phyloP scores from a whole-genome alignment of 2,888 invertebrate genomes.

The Tigriopus californicus region DNA sequence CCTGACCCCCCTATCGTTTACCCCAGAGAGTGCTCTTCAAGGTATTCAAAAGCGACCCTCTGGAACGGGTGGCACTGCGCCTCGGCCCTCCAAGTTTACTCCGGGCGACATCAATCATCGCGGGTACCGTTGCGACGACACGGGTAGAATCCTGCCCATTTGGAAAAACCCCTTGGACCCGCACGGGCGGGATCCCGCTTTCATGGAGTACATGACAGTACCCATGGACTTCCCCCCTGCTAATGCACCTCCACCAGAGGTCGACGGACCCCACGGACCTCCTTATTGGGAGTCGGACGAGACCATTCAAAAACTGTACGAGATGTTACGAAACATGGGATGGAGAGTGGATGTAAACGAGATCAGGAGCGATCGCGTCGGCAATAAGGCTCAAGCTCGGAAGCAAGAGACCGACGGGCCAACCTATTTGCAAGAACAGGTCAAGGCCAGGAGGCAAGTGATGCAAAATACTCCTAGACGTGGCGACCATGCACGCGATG shows the following conservation, averaged over 20 bases:
- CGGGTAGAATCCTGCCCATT: not conserved
- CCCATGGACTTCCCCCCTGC: slow-evolving; percentile 52
- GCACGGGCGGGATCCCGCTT: not conserved
- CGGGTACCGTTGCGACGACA: slow-evolving; percentile 8
- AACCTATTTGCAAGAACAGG: too few relatives aligned
- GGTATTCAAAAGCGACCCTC: not conserved
- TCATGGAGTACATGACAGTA: not conserved
- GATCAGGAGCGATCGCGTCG: too few relatives aligned
- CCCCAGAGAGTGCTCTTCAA: not conserved
- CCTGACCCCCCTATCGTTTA: not conserved
- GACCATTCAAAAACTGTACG: slow-evolving; percentile 2
- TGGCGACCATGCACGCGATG: not conserved
- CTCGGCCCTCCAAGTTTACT: slow-evolving; percentile 6
- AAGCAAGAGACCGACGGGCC: too few relatives aligned
- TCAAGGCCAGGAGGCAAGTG: too few relatives aligned
- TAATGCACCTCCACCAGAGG: slow-evolving; percentile 48
- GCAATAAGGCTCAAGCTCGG: too few relatives aligned
- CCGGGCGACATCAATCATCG: slow-evolving; percentile 2
- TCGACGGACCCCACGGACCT: slow-evolving; percentile 41
- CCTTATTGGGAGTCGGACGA: slow-evolving; percentile 25
- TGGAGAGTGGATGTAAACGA: not conserved
- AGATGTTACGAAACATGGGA: slow-evolving; percentile 1
- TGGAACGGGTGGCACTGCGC: not conserved
- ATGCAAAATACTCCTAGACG: too few relatives aligned
- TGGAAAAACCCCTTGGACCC: slow-evolving; percentile 7